These are phyloP conservation scores for Loxodonta africana DNA, from an alignment of 2,113 vertebrate genomes.

Conservation along the genomic window DNA sequence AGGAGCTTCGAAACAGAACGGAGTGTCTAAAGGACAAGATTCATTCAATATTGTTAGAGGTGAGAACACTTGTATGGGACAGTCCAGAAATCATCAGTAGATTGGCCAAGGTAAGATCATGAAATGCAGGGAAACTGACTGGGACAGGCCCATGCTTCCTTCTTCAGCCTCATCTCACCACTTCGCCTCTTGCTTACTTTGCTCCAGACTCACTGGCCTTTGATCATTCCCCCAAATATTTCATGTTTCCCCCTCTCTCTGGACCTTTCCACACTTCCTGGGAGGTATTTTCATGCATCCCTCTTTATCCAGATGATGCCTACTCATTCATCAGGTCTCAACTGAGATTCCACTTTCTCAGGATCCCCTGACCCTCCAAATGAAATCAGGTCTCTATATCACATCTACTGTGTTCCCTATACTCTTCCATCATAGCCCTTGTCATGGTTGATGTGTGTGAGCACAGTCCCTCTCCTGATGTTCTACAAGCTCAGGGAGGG, in stretches of 20 bases:
- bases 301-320: not conserved
- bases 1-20: not conserved
- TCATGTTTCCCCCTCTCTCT: rapidly evolving
- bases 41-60: not conserved
- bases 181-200: not conserved
- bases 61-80: not conserved
- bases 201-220: not conserved
- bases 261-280: not conserved
- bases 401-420: not conserved
- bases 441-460: not conserved
- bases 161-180: not conserved
- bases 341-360: not conserved
- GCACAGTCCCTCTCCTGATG: rapidly evolving
- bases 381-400: not conserved
- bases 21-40: not conserved
- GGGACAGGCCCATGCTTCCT: rapidly evolving
- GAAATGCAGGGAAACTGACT: not conserved
- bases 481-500: not conserved
- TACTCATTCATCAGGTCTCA: not conserved
- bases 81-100: not conserved
- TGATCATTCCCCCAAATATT: not conserved
- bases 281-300: not conserved
- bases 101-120: not conserved
- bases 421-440: not conserved
- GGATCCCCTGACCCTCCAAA: not conserved